Percentiles rank a stretch among this genome's conserved stretches.
These are phyloP conservation scores for Leucoptera coffeella DNA, from an alignment of 2,888 invertebrate genomes.

Conservation along the genomic window DNA sequence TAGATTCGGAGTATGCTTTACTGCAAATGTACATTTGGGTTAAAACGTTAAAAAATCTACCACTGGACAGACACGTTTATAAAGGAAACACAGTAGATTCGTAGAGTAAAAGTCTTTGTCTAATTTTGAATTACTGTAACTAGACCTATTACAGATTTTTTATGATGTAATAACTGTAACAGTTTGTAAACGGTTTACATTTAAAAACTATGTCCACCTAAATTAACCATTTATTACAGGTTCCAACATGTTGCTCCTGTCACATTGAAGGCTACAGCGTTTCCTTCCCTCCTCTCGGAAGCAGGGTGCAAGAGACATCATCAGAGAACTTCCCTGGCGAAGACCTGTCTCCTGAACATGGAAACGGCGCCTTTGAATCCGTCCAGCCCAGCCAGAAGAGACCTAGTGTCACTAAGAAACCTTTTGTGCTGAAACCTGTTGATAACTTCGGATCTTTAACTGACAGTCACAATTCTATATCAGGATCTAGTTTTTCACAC, in stretches of 20 bases:
- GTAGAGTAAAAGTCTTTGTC: too few relatives aligned
- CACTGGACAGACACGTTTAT: too few relatives aligned
- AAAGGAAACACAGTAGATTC: too few relatives aligned
- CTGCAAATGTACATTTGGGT: too few relatives aligned
- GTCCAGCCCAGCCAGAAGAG: constrained; percentile 29
- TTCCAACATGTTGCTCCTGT: constrained; percentile 77
- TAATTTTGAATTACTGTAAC: too few relatives aligned
- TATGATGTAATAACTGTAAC: too few relatives aligned
- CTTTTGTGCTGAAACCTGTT: constrained; percentile 23
- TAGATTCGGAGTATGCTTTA: too few relatives aligned
- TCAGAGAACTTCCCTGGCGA: constrained; percentile 54
- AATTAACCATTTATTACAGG: constrained; percentile 39
- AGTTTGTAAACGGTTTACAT: too few relatives aligned
- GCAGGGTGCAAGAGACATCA: constrained; percentile 39
- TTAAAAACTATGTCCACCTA: too few relatives aligned
- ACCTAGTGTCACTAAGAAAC: constrained; percentile 23
- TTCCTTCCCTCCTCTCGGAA: constrained; percentile 57
- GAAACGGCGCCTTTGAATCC: constrained; percentile 39
- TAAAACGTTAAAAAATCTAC: too few relatives aligned
- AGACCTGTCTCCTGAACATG: constrained; percentile 41
- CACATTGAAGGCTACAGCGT: constrained; percentile 73
- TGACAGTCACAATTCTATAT: constrained; percentile 28
- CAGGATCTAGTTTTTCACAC: constrained; percentile 25
- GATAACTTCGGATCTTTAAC: constrained; percentile 22
- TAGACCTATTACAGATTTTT: too few relatives aligned